Percentiles rank a stretch among this genome's conserved stretches.
Evolutionary conservation across 2,888 invertebrate species (phyloP).

Genomic region (Lissonota sp.): DNA sequence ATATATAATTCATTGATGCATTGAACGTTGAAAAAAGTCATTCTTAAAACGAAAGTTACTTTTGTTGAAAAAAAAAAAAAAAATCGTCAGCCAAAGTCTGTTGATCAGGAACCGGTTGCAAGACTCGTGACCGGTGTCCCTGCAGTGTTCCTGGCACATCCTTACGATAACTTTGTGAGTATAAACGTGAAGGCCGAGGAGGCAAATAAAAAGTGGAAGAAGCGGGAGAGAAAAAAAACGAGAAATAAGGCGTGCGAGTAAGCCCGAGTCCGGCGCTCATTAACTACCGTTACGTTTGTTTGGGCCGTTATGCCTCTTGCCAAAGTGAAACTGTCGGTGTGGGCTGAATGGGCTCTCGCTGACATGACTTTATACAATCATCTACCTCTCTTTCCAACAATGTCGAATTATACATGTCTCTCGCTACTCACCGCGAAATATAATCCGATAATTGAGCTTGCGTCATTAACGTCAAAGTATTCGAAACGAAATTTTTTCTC

Average conservation of each 20-base stretch:
- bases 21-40: constrained; percentile 22
- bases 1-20: not conserved
- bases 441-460: constrained; percentile 51
- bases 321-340: constrained; percentile 78
- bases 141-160: not conserved
- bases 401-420: not conserved
- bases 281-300: constrained; percentile 83
- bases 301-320: constrained; percentile 81
- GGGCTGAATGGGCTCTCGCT: constrained; percentile 38
- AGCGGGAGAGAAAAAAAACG: constrained; percentile 24
- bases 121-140: constrained; percentile 42
- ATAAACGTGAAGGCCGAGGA: constrained; percentile 50
- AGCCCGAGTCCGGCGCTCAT: constrained; percentile 74
- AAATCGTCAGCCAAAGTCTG: constrained; percentile 19
- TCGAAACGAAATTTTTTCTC: constrained; percentile 16
- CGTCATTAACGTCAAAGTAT: constrained; percentile 52
- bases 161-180: constrained; percentile 20
- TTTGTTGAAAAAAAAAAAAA: constrained; percentile 35
- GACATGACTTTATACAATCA: constrained; percentile 20
- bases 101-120: constrained; percentile 58
- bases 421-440: constrained; percentile 10
- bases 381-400: no score
- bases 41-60: constrained; percentile 59
- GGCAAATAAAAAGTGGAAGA: constrained; percentile 14
- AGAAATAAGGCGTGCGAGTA: constrained; percentile 57